Conservation (phyloP, 2,888 invertebrate genomes). For the Pammene aurita region DNA sequence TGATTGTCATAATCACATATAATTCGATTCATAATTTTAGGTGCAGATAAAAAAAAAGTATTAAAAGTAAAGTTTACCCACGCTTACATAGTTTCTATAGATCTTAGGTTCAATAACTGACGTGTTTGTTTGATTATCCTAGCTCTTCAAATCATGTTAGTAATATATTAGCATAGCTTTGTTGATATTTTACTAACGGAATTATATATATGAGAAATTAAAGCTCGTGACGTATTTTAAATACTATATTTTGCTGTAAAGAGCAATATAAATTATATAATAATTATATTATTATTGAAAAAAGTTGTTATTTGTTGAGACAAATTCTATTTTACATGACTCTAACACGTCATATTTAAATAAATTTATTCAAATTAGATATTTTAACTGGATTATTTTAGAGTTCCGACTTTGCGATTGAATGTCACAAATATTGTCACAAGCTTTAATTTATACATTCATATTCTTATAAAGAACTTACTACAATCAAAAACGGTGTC, state of each 20-base stretch:
- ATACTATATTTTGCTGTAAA: background rate
- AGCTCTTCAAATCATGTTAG: background rate
- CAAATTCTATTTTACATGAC: no score
- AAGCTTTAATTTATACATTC: background rate
- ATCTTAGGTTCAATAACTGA: conserved; percentile 10
- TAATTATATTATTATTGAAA: no score
- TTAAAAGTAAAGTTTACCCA: conserved; percentile 35
- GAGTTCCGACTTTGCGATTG: no score
- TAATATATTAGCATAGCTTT: background rate
- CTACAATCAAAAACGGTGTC: background rate
- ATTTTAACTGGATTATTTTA: no score
- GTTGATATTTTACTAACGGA: conserved; percentile 12
- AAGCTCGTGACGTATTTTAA: background rate
- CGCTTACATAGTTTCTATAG: conserved; percentile 13
- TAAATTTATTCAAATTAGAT: no score
- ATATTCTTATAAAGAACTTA: background rate
- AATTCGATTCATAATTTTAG: conserved; percentile 22
- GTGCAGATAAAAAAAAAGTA: background rate
- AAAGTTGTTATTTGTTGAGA: no score
- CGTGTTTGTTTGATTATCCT: conserved; percentile 4
- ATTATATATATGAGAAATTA: background rate
- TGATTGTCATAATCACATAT: conserved; percentile 13
- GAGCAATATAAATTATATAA: background rate
- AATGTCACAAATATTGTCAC: background rate
- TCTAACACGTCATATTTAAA: no score